A percentile compares a stretch with the other conserved stretches of the same genome.
phyloP scores from a whole-genome alignment of 92 coral and sea anemone genomes.

The Palythoa caribaeorum region DNA sequence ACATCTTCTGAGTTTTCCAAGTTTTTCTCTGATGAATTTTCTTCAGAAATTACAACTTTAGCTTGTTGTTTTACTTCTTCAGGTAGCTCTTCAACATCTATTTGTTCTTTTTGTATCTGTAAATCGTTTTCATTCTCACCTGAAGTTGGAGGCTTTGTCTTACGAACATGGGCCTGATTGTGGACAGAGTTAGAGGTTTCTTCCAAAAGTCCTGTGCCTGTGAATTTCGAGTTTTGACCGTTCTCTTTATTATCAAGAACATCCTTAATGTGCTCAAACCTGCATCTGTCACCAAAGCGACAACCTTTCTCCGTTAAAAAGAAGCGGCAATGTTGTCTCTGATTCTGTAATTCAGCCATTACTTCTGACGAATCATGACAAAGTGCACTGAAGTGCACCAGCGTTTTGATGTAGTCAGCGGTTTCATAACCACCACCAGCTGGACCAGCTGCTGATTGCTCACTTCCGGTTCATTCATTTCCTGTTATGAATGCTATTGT shows the following conservation, averaged over 20 bases:
- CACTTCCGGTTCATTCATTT: constrained; percentile 46
- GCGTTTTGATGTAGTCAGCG: constrained; percentile 26
- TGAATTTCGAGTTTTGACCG: background rate
- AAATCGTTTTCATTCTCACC: background rate
- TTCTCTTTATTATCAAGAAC: background rate
- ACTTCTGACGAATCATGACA: background rate
- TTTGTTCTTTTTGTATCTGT: background rate
- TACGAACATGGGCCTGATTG: background rate
- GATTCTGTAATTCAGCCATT: constrained; percentile 20
- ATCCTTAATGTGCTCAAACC: constrained; percentile 55
- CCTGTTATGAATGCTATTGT: constrained; percentile 13
- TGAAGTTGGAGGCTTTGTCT: background rate
- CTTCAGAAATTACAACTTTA: background rate
- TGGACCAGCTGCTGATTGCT: background rate
- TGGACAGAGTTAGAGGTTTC: background rate
- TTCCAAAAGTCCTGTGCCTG: background rate
- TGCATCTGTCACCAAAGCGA: constrained; percentile 82
- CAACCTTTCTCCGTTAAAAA: constrained; percentile 67
- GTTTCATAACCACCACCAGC: constrained; percentile 11
- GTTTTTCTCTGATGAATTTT: background rate
- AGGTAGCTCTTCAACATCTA: background rate
- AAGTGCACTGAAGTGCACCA: background rate
- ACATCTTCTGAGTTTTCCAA: background rate
- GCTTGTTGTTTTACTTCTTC: background rate
- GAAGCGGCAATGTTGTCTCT: constrained; percentile 70